phyloP scores from a whole-genome alignment of 2,888 invertebrate genomes.

The Stegana nigrithorax region DNA sequence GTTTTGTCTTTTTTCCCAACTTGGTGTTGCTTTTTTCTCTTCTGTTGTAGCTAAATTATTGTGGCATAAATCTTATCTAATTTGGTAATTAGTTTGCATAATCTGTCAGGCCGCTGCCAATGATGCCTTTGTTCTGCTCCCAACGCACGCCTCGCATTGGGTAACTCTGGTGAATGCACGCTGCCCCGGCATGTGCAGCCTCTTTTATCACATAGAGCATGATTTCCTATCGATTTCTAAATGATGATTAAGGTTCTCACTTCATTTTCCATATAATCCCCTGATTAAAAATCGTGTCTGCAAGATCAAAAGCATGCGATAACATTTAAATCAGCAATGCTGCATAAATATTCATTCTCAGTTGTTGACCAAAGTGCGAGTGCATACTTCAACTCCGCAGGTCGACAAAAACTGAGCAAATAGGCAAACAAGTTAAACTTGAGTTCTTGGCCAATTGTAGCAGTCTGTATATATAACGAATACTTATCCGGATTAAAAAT shows the following conservation, averaged over 20 bases:
- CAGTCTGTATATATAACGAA: too few species aligned
- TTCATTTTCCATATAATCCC: neutral
- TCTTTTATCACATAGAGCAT: conserved; percentile 54
- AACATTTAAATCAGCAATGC: conserved; percentile 5
- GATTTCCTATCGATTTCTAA: conserved; percentile 50
- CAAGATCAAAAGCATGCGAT: neutral
- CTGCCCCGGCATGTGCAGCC: conserved; percentile 39
- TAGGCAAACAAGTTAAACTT: too few species aligned
- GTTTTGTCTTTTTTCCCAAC: conserved; percentile 22
- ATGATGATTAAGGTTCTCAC: conserved; percentile 17
- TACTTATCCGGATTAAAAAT: too few species aligned
- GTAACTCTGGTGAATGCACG: conserved; percentile 37
- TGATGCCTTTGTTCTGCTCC: conserved; percentile 27
- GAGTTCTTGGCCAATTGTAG: too few species aligned
- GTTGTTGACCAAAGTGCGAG: too few species aligned
- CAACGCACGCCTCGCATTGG: conserved; percentile 34
- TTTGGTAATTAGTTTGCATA: conserved; percentile 59
- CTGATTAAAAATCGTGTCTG: neutral
- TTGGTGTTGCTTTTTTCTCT: neutral
- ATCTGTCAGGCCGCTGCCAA: conserved; percentile 44
- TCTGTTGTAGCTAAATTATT: conserved; percentile 1
- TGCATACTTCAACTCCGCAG: neutral
- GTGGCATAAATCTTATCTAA: conserved; percentile 55
- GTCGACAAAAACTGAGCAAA: too few species aligned
- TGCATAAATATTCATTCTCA: conserved; percentile 8